Evolutionary conservation across 2,797 vertebrate species (phyloP).

Genomic region (Podargus strigoides): DNA sequence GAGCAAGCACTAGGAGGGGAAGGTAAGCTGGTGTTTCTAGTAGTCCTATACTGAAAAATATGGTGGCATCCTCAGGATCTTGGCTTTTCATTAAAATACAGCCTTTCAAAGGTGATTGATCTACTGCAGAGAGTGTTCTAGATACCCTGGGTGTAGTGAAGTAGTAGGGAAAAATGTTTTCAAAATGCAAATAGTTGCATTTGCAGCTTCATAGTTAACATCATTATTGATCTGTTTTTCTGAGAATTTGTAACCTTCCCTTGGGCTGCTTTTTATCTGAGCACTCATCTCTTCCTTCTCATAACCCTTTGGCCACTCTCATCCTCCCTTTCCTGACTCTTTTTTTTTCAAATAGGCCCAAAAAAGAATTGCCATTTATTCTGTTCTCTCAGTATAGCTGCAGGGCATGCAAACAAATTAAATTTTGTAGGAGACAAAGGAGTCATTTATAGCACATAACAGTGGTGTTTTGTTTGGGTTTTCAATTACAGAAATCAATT

Average conservation of each 20-base stretch:
- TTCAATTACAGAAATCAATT: conserved; percentile 34
- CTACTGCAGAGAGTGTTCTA: neutral
- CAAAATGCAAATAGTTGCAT: neutral
- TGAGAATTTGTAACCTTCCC: conserved; percentile 31
- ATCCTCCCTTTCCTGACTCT: neutral
- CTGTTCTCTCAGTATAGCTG: neutral
- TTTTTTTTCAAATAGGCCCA: neutral
- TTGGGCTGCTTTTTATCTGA: conserved; percentile 17
- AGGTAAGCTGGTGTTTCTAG: neutral
- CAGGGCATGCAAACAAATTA: conserved; percentile 31
- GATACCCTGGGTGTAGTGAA: neutral
- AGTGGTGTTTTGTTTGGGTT: neutral
- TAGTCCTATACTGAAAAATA: neutral
- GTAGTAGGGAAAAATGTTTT: neutral
- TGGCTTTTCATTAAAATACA: neutral
- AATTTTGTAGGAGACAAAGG: conserved; percentile 20
- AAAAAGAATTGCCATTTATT: neutral
- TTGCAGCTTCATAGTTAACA: neutral
- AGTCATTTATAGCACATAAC: neutral
- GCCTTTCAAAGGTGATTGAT: neutral
- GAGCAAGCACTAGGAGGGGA: neutral
- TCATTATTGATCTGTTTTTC: conserved; percentile 51
- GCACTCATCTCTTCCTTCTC: neutral
- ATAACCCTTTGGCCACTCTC: neutral
- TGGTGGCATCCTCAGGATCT: neutral